Conservation (phyloP, 1,140 invertebrate species). For the Heterodera carotae region DNA sequence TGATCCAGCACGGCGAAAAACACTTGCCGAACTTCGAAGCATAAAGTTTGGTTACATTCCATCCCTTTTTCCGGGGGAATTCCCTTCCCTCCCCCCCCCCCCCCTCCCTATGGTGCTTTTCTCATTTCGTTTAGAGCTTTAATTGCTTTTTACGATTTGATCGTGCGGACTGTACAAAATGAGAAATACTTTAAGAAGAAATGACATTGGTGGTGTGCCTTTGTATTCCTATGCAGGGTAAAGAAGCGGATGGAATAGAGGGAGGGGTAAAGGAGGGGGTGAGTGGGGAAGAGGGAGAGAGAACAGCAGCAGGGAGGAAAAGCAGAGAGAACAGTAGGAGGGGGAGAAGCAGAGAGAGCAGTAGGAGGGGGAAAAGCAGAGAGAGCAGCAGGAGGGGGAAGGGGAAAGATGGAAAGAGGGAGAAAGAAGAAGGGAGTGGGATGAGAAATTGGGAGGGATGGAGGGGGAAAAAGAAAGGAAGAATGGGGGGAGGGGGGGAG, state of each 20-base stretch:
- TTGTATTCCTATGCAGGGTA: neutral
- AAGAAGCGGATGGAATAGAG: neutral
- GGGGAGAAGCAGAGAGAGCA: slow-evolving; percentile 7
- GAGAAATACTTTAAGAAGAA: neutral
- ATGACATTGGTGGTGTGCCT: neutral
- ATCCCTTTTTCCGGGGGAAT: neutral
- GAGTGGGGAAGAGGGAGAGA: neutral
- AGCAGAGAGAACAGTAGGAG: neutral
- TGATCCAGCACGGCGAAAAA: too few relatives aligned
- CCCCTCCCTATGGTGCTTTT: neutral
- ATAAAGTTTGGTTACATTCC: neutral
- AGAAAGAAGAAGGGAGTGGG: too few relatives aligned
- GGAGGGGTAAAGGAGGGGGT: neutral
- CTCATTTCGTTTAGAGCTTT: neutral
- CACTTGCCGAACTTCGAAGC: neutral
- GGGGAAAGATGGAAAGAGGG: too few relatives aligned
- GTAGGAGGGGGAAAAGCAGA: neutral
- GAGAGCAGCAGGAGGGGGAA: neutral
- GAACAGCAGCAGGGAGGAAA: neutral
- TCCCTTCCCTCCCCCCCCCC: too few relatives aligned
- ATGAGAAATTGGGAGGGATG: too few relatives aligned
- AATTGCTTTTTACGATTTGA: neutral
- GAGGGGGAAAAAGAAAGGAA: too few relatives aligned
- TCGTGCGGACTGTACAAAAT: neutral
- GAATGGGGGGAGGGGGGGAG: too few relatives aligned